These are phyloP conservation scores for Axinella damicornis DNA, from an alignment of 37 sponge, comb jelly and placozoan species.

Conservation along the genomic window DNA sequence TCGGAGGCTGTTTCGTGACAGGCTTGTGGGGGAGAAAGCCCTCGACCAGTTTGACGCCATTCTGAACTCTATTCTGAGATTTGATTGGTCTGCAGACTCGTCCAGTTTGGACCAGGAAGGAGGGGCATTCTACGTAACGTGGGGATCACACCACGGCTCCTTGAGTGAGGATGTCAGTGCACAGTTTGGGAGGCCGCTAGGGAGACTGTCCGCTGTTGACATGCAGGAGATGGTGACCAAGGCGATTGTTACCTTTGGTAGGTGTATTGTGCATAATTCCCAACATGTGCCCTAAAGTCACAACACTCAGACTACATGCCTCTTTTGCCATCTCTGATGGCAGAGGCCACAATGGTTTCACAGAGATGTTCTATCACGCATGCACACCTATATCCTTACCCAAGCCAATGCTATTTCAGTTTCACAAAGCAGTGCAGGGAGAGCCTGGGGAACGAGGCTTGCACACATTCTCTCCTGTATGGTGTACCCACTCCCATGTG, in stretches of 20 bases:
- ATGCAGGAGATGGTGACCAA: slow-evolving; percentile 82
- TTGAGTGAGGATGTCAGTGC: background rate
- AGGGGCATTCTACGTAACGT: slow-evolving; percentile 79
- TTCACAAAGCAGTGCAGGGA: too few species aligned
- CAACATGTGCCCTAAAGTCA: too few species aligned
- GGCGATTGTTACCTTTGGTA: slow-evolving; percentile 61
- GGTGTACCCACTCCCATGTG: too few species aligned
- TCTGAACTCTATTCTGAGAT: slow-evolving; percentile 62
- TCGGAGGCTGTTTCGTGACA: slow-evolving; percentile 84
- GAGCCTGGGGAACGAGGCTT: too few species aligned
- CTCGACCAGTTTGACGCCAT: slow-evolving; percentile 75
- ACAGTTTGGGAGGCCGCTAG: slow-evolving; percentile 67
- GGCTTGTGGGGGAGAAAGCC: slow-evolving; percentile 68
- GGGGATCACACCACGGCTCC: slow-evolving; percentile 47
- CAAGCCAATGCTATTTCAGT: too few species aligned
- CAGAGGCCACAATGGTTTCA: too few species aligned
- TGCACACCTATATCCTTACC: too few species aligned
- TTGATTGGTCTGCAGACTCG: slow-evolving; percentile 82
- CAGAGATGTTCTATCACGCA: too few species aligned
- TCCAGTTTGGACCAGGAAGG: slow-evolving; percentile 11
- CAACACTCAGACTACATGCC: too few species aligned
- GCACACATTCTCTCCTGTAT: too few species aligned
- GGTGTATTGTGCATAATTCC: background rate
- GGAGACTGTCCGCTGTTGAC: slow-evolving; percentile 68
- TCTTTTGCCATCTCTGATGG: too few species aligned